Conservation (phyloP, 1,140 invertebrate genomes). For the Zaprionus davidi region DNA sequence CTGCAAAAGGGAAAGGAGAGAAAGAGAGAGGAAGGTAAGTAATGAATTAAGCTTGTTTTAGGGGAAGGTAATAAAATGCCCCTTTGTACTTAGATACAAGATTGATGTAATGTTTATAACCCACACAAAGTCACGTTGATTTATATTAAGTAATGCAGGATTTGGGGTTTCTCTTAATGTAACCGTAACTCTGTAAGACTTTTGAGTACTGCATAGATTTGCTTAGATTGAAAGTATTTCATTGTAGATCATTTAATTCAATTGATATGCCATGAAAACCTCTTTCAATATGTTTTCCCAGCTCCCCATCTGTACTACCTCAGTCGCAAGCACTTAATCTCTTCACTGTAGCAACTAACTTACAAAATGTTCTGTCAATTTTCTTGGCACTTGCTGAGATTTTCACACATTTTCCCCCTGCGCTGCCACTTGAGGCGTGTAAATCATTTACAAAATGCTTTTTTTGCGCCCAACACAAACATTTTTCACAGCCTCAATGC, state of each 20-base stretch:
- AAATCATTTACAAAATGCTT: conserved; percentile 41
- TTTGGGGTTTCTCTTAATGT: too few relatives aligned
- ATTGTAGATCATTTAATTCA: background rate
- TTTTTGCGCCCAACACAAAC: conserved; percentile 13
- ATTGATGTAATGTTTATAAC: background rate
- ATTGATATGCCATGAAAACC: background rate
- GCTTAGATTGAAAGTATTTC: background rate
- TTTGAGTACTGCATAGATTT: background rate
- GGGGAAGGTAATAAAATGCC: background rate
- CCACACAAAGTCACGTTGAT: background rate
- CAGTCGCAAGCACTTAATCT: background rate
- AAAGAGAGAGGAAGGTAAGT: background rate
- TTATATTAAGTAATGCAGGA: background rate
- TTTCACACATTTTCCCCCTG: conserved; percentile 2
- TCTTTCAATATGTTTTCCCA: background rate
- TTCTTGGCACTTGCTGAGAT: conserved; percentile 10
- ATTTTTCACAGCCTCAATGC: conserved; percentile 23
- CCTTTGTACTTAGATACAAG: background rate
- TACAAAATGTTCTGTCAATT: background rate
- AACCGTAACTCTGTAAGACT: background rate
- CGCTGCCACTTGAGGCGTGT: conserved; percentile 40
- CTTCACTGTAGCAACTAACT: background rate
- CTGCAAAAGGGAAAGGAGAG: conserved; percentile 84
- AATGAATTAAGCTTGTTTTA: background rate
- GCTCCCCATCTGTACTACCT: too few relatives aligned